A percentile compares a stretch with the other conserved stretches of the same genome.
These are phyloP conservation scores for Disparrhopalites patrizii DNA, from an alignment of 2,888 invertebrate species.

Conservation along the genomic window DNA sequence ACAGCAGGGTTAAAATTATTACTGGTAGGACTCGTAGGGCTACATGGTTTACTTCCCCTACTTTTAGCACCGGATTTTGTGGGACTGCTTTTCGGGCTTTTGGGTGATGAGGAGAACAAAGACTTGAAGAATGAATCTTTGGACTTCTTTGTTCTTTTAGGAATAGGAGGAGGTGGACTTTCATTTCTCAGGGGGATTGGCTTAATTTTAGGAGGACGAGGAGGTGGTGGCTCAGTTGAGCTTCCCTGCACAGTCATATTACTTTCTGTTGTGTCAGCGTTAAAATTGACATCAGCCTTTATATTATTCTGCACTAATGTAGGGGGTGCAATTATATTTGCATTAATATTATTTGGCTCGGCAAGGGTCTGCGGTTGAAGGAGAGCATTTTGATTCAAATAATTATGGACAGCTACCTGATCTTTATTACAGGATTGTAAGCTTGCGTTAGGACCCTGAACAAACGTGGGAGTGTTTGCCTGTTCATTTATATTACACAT, in stretches of 20 bases:
- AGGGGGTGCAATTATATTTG: neutral
- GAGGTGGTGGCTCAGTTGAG: conserved; percentile 50
- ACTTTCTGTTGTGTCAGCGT: neutral
- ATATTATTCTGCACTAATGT: neutral
- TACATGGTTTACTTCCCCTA: conserved; percentile 5
- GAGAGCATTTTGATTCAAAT: neutral
- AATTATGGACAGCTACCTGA: neutral
- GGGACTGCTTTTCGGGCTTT: conserved; percentile 26
- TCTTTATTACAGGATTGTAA: neutral
- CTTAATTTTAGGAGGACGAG: conserved; percentile 53
- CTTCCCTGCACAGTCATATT: conserved; percentile 51
- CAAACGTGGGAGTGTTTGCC: too few relatives aligned
- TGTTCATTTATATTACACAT: neutral
- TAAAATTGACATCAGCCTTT: neutral
- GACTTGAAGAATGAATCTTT: conserved; percentile 33
- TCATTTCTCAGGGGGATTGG: conserved; percentile 32
- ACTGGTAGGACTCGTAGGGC: conserved; percentile 19
- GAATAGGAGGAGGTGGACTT: conserved; percentile 28
- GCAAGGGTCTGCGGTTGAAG: too few relatives aligned
- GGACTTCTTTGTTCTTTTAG: conserved; percentile 31
- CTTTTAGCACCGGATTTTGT: conserved; percentile 25
- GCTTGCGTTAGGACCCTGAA: neutral
- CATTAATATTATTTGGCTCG: too few relatives aligned
- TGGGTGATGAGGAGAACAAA: conserved; percentile 25
- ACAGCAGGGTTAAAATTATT: neutral